These are phyloP conservation scores for Carcina quercana DNA, from an alignment of 2,888 invertebrate species.

Conservation along the genomic window DNA sequence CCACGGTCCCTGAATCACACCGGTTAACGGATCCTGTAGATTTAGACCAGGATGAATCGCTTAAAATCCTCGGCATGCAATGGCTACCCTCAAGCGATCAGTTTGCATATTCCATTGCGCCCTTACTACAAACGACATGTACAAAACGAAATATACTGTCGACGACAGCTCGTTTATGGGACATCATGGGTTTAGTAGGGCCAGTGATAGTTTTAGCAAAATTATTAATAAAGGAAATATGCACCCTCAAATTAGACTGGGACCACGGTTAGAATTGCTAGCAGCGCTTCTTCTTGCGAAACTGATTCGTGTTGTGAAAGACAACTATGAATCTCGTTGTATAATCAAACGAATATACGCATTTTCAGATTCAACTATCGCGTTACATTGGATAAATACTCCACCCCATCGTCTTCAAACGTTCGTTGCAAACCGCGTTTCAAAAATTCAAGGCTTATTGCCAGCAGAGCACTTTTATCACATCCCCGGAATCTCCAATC, in stretches of 20 bases:
- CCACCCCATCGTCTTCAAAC: slow-evolving; percentile 10
- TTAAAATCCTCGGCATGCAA: neutral
- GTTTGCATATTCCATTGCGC: neutral
- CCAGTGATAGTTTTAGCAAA: slow-evolving; percentile 15
- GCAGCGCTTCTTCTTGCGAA: slow-evolving; percentile 10
- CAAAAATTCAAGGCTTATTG: slow-evolving; percentile 4
- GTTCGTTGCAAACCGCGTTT: slow-evolving; percentile 14
- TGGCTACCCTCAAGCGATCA: neutral
- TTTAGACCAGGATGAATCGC: neutral
- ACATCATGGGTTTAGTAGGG: slow-evolving; percentile 13
- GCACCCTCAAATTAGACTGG: slow-evolving; percentile 9
- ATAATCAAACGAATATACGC: slow-evolving; percentile 6
- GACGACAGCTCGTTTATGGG: slow-evolving; percentile 11
- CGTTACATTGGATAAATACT: slow-evolving; percentile 12
- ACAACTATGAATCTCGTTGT: neutral
- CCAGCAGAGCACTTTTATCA: slow-evolving; percentile 5
- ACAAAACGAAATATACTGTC: slow-evolving; percentile 15
- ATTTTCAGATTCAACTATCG: slow-evolving; percentile 14
- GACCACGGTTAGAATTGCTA: slow-evolving; percentile 10
- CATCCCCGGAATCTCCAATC: slow-evolving; percentile 7
- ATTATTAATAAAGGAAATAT: slow-evolving; percentile 8
- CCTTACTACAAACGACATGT: neutral
- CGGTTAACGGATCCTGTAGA: neutral
- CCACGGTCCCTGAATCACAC: neutral
- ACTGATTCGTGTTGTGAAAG: neutral